A percentile compares a stretch with the other conserved stretches of the same genome.
Evolutionary conservation across 2,797 vertebrate genomes (phyloP).

Genomic region (Microctenopoma lineatum): DNA sequence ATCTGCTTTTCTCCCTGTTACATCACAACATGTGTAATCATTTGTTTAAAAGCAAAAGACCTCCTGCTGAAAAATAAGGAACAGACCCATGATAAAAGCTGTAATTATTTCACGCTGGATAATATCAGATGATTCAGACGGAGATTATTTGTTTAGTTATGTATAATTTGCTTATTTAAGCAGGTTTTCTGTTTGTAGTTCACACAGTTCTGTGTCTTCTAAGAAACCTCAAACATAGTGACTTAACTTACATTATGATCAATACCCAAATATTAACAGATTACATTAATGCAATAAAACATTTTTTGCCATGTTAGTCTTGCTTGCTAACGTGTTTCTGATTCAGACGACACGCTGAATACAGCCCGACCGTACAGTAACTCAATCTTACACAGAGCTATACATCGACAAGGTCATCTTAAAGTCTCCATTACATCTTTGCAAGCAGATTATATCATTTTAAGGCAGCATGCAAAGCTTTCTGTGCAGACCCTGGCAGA

Average conservation of each 20-base stretch:
- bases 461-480: constrained; percentile 65
- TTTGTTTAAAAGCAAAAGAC: background rate
- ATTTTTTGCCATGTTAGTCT: background rate
- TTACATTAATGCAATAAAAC: no score
- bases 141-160: constrained; percentile 12
- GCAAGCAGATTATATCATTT: constrained; percentile 71
- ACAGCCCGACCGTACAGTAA: constrained; percentile 31
- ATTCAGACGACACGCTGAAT: constrained; percentile 20
- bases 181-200: constrained; percentile 1
- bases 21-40: background rate
- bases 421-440: constrained; percentile 67
- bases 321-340: constrained; percentile 3
- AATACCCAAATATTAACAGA: no score
- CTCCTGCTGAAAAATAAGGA: background rate
- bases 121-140: constrained; percentile 20
- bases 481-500: constrained; percentile 70
- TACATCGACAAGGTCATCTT: constrained; percentile 61
- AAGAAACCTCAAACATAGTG: no score
- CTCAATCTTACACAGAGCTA: constrained; percentile 38
- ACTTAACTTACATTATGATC: no score
- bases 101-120: background rate
- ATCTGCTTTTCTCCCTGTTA: background rate
- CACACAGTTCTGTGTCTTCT: background rate
- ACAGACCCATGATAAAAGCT: constrained; percentile 3
- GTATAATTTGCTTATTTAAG: constrained; percentile 15